Evolutionary conservation across 1,140 invertebrate species (phyloP).

Genomic region (Oryctes rhinoceros): DNA sequence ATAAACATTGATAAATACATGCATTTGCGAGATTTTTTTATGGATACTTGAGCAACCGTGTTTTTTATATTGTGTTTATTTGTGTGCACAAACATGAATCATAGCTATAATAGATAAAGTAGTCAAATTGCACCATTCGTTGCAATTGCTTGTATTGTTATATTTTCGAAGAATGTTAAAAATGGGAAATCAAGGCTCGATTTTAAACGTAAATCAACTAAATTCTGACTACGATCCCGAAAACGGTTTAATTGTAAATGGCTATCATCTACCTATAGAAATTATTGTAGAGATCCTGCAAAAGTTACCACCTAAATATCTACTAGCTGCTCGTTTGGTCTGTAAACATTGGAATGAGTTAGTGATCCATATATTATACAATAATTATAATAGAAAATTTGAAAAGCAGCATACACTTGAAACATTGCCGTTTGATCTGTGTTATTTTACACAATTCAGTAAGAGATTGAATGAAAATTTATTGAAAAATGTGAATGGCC

Average conservation of each 20-base stretch:
- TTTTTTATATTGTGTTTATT: no score
- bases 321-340: slow-evolving; percentile 52
- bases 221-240: slow-evolving; percentile 43
- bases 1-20: no score
- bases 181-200: neutral
- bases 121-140: no score
- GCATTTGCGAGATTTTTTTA: no score
- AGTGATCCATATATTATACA: slow-evolving; percentile 49
- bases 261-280: slow-evolving; percentile 56
- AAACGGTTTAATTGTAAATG: slow-evolving; percentile 54
- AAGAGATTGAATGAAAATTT: slow-evolving; percentile 57
- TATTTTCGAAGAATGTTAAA: neutral
- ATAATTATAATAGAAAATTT: slow-evolving; percentile 48
- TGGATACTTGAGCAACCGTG: no score
- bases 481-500: slow-evolving; percentile 59
- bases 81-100: no score
- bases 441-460: slow-evolving; percentile 54
- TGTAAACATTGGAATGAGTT: slow-evolving; percentile 58
- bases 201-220: neutral
- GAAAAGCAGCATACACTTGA: slow-evolving; percentile 47
- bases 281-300: slow-evolving; percentile 54
- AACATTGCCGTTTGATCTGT: slow-evolving; percentile 56
- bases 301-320: slow-evolving; percentile 48
- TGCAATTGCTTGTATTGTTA: neutral
- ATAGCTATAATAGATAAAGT: no score